Evolutionary conservation across 2,113 vertebrate species (phyloP).

Genomic region (Semnopithecus entellus): DNA sequence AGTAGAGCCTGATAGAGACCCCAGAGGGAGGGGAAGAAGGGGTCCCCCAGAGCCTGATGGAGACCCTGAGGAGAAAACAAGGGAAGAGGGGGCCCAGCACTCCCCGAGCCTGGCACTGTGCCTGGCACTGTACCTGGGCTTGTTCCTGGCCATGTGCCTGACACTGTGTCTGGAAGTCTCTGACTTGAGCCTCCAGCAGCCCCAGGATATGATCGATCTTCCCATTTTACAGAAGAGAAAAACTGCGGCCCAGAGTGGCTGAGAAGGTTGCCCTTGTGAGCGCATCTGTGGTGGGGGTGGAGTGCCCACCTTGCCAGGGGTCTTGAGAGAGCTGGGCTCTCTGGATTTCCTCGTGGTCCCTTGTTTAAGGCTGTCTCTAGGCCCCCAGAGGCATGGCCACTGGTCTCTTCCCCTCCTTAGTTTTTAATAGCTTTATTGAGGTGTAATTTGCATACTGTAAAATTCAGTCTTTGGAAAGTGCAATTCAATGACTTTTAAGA

Average conservation of each 20-base stretch:
- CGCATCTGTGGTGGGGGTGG: background rate
- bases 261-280: background rate
- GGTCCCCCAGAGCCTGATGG: background rate
- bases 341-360: accelerated
- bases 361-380: background rate
- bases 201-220: accelerated
- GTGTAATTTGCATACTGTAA: background rate
- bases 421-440: background rate
- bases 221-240: background rate
- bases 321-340: accelerated
- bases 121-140: background rate
- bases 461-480: accelerated
- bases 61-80: background rate
- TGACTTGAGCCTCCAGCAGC: background rate
- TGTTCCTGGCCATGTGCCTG: background rate
- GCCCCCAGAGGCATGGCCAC: background rate
- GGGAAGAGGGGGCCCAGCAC: background rate
- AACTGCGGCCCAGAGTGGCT: background rate
- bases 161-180: background rate
- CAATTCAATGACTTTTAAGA: background rate
- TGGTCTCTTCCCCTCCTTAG: background rate
- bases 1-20: background rate
- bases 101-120: background rate
- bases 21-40: background rate
- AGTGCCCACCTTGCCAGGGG: accelerated